phyloP scores from a whole-genome alignment of 2,888 invertebrate genomes.

The Hoplodrina blanda region DNA sequence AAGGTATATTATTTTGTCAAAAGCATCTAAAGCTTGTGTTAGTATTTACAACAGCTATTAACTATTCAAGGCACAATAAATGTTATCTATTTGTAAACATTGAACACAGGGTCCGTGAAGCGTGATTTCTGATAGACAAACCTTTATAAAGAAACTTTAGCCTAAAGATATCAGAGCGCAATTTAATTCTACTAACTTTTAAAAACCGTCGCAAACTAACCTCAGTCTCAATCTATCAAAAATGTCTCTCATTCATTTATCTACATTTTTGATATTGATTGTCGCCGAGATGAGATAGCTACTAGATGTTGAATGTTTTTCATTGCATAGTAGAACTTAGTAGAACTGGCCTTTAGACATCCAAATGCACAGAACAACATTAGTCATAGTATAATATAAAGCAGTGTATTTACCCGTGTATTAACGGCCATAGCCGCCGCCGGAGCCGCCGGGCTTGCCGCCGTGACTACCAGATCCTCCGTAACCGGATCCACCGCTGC shows the following conservation, averaged over 20 bases:
- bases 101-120: background rate
- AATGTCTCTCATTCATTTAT: no score
- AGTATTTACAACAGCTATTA: background rate
- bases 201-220: no score
- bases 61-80: background rate
- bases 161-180: background rate
- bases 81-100: background rate
- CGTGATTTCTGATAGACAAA: background rate
- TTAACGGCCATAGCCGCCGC: background rate
- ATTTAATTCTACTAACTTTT: no score
- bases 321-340: no score
- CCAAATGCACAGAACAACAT: background rate
- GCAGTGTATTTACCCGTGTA: no score
- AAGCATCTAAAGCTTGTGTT: no score
- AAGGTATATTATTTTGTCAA: no score
- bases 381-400: no score
- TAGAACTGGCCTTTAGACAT: background rate
- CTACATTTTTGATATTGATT: no score
- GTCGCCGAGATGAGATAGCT: no score
- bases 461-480: slow-evolving; percentile 64
- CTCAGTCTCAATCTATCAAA: no score
- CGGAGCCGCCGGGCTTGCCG: background rate
- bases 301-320: no score
- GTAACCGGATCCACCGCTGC: slow-evolving; percentile 61
- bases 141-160: background rate